Conservation (phyloP, 2,888 invertebrate genomes). For the Rhimphoctona megacephalus region DNA sequence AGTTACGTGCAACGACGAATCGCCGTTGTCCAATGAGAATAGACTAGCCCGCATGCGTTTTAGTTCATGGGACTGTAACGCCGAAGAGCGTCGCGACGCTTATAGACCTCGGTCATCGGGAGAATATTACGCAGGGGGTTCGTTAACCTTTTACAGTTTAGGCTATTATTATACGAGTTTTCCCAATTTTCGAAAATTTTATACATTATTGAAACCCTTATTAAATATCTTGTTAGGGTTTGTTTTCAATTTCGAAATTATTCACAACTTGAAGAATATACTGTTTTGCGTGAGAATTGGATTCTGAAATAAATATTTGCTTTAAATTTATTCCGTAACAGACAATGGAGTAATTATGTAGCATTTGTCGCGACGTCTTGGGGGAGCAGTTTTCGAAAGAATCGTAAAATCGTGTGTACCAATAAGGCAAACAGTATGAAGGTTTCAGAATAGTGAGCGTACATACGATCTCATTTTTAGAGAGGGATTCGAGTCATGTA, state of each 20-base stretch:
- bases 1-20: slow-evolving; percentile 67
- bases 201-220: no score
- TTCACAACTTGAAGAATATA: no score
- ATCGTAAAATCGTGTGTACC: slow-evolving; percentile 8
- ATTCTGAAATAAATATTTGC: background rate
- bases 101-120: background rate
- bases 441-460: background rate
- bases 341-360: slow-evolving; percentile 1
- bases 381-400: slow-evolving; percentile 7
- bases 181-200: no score
- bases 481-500: slow-evolving; percentile 50
- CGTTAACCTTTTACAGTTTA: slow-evolving; percentile 22
- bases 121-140: background rate
- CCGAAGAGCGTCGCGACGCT: slow-evolving; percentile 36
- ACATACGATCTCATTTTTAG: background rate
- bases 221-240: background rate
- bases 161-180: background rate
- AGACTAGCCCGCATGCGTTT: slow-evolving; percentile 63
- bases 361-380: background rate
- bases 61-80: slow-evolving; percentile 38
- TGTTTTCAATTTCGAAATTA: background rate
- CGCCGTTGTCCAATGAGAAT: slow-evolving; percentile 64
- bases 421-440: slow-evolving; percentile 6
- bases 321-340: background rate
- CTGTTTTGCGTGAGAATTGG: no score